Evolutionary conservation across 1,140 invertebrate species (phyloP), one percentile per base, ranked within the genome.

Genomic region (Drosophila orena): DNA sequence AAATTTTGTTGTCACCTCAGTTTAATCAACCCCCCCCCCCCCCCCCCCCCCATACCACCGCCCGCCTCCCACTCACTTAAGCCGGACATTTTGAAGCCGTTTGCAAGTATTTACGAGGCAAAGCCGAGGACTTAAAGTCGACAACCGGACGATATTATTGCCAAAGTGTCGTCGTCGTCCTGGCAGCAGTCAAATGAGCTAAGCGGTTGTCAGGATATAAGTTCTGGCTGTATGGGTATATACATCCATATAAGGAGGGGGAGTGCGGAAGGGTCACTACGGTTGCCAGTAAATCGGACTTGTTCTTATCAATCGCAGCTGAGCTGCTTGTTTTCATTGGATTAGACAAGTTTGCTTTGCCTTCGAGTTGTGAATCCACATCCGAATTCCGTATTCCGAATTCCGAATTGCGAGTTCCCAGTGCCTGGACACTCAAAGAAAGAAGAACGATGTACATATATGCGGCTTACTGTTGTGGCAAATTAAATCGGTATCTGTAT

Each of bases 241-340:
- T 42, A 17, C 15, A 17, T 42, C 4, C 15, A n/a, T 20, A 22
- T 22, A 50, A n/a, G n/a, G n/a, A n/a, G n/a, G n/a, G n/a, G n/a
- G n/a, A n/a, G n/a, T n/a, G n/a, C n/a, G n/a, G 46, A 10, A 3
- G 12, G 50, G 17, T 43, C 17, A 38, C 42, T 37, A 61, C 47
- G 40, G 64, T 66, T 80, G 73, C 62, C 68, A 68, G 80, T 62
- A 47, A 24, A 57, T 46, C 24, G 6, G 77, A 79, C 35, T 73
- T 68, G 44, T 54, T 58, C 83, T 69, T 79, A 81, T 86, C 81
- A 86, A 81, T 88, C 62, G 58, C 70, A 83, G 65, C 79, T 88
- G 81, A 88, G 81, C 81, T 88, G 83, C 79, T 81, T 86, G 81
- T 79, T 86, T 86, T 86, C 79, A 86, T 86, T 81, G 83, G 83